These are phyloP conservation scores for Urocynchramus pylzowi DNA, from an alignment of 2,113 vertebrate genomes.

Conservation along the genomic window DNA sequence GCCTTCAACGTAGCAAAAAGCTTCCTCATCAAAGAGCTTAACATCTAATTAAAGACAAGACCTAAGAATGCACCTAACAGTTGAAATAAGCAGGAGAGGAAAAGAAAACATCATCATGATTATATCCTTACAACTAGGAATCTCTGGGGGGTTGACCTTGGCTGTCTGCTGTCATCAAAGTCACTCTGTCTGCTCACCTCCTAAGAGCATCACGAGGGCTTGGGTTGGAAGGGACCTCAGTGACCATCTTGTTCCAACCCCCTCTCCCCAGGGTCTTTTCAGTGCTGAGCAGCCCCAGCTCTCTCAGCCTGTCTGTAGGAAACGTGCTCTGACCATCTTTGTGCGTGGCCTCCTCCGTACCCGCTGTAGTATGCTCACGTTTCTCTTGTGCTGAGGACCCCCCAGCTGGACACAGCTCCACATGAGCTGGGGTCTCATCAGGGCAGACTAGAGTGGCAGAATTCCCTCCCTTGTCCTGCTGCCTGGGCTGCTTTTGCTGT, in stretches of 20 bases:
- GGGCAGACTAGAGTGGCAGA: background rate
- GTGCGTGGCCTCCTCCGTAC: background rate
- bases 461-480: background rate
- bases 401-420: background rate
- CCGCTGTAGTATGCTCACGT: fast-evolving
- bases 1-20: background rate
- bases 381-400: background rate
- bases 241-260: fast-evolving
- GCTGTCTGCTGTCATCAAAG: background rate
- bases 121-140: background rate
- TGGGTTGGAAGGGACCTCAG: background rate
- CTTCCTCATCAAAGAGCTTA: background rate
- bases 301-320: background rate
- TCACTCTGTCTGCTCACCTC: background rate
- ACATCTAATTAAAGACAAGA: background rate
- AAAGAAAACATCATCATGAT: background rate
- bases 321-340: fast-evolving
- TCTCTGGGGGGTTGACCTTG: background rate
- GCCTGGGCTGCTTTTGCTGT: background rate
- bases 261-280: background rate
- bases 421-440: background rate
- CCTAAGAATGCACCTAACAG: background rate
- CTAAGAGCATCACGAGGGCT: background rate
- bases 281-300: background rate
- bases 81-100: background rate